Conservation (phyloP, 2,797 vertebrate species). For the Clarias laeviceps region DNA sequence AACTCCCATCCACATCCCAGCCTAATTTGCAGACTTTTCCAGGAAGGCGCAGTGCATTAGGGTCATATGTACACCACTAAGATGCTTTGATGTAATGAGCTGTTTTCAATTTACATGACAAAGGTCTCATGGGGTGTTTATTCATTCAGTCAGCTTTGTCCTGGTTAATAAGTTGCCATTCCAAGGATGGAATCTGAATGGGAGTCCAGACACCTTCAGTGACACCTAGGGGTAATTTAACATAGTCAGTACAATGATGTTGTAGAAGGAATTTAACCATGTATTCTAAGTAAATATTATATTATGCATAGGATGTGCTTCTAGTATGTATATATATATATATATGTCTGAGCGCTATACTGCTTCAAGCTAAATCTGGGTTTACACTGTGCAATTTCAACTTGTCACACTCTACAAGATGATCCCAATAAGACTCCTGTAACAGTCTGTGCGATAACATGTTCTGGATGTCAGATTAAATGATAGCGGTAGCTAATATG, state of each 20-base stretch:
- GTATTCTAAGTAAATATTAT: neutral
- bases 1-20: neutral
- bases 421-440: neutral
- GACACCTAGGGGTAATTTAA: neutral
- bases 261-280: neutral
- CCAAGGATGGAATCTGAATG: neutral
- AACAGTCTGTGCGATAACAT: neutral
- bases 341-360: neutral
- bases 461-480: neutral
- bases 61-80: conserved; percentile 7
- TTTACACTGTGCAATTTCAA: neutral
- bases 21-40: neutral
- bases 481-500: neutral
- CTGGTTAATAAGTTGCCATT: neutral
- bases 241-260: neutral
- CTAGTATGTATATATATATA: too few species aligned
- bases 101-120: neutral
- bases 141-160: neutral
- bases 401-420: neutral
- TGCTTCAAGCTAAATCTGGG: neutral
- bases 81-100: neutral
- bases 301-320: neutral
- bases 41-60: neutral
- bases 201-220: neutral
- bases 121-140: neutral